Conservation (phyloP, 1,140 invertebrate genomes). For the Drosophila ambigua region DNA sequence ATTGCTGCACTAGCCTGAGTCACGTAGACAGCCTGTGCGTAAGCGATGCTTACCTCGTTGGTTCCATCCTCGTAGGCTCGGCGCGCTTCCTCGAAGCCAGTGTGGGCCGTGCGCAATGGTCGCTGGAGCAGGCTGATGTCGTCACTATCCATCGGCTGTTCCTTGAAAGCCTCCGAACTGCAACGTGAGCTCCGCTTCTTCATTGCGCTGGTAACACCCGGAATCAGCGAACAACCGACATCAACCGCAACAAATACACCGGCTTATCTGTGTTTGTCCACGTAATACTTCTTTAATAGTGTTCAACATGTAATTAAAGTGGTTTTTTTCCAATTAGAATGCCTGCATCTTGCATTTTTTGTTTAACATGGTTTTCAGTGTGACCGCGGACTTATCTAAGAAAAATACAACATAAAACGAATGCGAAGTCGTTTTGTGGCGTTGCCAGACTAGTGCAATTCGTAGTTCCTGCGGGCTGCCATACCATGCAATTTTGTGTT, state of each 20-base stretch:
- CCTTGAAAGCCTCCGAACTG: slow-evolving; percentile 64
- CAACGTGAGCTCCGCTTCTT: slow-evolving; percentile 71
- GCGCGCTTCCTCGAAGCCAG: slow-evolving; percentile 86
- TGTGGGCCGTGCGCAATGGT: slow-evolving; percentile 86
- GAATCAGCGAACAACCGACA: too few species aligned
- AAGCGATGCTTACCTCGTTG: slow-evolving; percentile 84
- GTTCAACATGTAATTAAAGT: slow-evolving; percentile 26
- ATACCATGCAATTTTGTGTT: too few species aligned
- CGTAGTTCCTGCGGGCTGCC: too few species aligned
- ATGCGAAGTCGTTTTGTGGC: too few species aligned
- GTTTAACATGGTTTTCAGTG: slow-evolving; percentile 42
- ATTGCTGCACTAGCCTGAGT: slow-evolving; percentile 59
- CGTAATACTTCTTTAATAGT: slow-evolving; percentile 11
- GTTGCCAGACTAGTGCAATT: too few species aligned
- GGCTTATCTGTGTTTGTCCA: slow-evolving; percentile 2
- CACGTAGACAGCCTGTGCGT: slow-evolving; percentile 59
- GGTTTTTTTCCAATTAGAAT: slow-evolving; percentile 41
- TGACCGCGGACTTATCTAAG: slow-evolving; percentile 5
- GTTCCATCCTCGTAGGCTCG: slow-evolving; percentile 87
- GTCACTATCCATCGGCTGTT: slow-evolving; percentile 62
- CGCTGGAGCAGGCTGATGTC: slow-evolving; percentile 87
- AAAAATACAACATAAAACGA: too few species aligned
- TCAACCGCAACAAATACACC: too few species aligned
- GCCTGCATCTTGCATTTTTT: slow-evolving; percentile 72
- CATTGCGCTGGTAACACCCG: slow-evolving; percentile 36